Percentiles rank a stretch among this genome's conserved stretches.
phyloP scores from a whole-genome alignment of 2,113 vertebrate species.

The Paradoxurus hermaphroditus region DNA sequence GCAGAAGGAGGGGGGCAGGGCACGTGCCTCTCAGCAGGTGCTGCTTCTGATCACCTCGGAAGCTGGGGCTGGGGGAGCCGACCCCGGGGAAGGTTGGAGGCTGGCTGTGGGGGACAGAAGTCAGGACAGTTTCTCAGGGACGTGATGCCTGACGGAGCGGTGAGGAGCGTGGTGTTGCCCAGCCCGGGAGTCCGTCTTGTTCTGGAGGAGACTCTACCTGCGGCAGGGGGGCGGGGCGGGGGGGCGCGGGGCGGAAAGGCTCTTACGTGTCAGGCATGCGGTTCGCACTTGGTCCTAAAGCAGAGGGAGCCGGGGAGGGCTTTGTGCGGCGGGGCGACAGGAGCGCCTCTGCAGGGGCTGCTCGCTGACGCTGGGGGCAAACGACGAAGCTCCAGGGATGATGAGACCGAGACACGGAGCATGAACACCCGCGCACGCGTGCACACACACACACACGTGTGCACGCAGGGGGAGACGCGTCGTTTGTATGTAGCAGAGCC shows the following conservation, averaged over 20 bases:
- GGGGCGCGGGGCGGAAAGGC: not conserved
- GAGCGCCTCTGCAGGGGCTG: too few species aligned
- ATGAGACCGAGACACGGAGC: not conserved
- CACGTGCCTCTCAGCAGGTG: not conserved
- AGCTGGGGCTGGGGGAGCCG: not conserved
- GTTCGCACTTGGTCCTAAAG: not conserved
- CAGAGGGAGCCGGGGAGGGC: not conserved
- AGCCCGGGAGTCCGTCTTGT: too few species aligned
- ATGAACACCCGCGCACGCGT: too few species aligned
- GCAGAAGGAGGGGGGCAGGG: too few species aligned
- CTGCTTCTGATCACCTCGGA: not conserved
- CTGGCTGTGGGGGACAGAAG: not conserved
- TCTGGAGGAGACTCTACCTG: not conserved
- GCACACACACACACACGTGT: too few species aligned
- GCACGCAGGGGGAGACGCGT: not conserved
- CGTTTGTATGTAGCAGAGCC: not conserved
- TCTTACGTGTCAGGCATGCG: not conserved
- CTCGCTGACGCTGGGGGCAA: not conserved
- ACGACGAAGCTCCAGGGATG: not conserved
- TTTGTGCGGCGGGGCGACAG: not conserved
- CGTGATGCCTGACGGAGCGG: not conserved
- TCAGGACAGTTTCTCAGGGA: not conserved
- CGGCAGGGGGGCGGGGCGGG: not conserved
- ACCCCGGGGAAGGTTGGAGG: not conserved
- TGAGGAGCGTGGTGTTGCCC: not conserved